These are phyloP conservation scores for Meriones unguiculatus DNA, from an alignment of 2,113 vertebrate species.

Conservation along the genomic window DNA sequence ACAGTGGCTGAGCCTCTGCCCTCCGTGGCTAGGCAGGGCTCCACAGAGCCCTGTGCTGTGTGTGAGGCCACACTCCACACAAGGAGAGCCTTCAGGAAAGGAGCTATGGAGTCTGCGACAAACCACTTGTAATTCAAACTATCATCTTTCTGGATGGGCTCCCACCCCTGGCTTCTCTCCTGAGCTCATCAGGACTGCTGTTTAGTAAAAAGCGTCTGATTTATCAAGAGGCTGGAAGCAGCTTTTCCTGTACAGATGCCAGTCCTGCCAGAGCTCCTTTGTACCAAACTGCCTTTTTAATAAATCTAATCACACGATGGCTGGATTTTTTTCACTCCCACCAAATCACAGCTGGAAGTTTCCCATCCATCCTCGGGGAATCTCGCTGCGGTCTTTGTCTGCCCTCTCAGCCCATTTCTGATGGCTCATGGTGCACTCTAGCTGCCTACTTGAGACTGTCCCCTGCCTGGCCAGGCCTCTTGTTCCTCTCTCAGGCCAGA, in stretches of 20 bases:
- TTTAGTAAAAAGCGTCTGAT: background rate
- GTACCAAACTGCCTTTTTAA: background rate
- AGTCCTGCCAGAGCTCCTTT: background rate
- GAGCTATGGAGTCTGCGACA: background rate
- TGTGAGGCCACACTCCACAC: background rate
- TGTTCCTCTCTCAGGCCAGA: too few relatives aligned
- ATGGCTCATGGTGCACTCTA: background rate
- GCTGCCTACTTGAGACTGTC: background rate
- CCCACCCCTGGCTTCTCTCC: slow-evolving; percentile 27
- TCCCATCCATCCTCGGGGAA: too few relatives aligned
- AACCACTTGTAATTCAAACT: background rate
- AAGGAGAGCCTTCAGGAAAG: background rate
- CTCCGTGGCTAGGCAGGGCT: background rate
- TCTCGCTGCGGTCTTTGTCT: background rate
- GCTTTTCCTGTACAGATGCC: background rate
- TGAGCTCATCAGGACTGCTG: background rate
- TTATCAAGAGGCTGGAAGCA: background rate
- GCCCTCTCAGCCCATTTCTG: background rate
- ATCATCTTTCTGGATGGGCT: background rate
- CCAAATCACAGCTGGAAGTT: background rate
- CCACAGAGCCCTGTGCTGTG: too few relatives aligned
- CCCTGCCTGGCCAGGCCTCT: background rate
- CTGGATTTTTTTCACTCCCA: background rate
- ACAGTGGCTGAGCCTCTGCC: too few relatives aligned
- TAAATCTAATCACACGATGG: background rate